Evolutionary conservation across 2,888 invertebrate species (phyloP), one percentile per base, ranked within the genome.

Genomic region (Torymus auratus): DNA sequence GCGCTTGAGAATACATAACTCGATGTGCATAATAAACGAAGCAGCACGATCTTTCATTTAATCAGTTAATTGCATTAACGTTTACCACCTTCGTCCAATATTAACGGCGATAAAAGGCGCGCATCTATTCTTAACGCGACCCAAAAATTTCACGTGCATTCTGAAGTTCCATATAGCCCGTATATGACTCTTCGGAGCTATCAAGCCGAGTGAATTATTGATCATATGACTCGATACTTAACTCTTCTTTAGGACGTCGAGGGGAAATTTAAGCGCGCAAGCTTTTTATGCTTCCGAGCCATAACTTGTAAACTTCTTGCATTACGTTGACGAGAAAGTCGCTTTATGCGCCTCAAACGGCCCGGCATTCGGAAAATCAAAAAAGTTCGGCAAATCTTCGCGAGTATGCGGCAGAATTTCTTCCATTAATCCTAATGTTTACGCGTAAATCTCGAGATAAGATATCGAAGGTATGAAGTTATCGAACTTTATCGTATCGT

Each of bases 221-320:
- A 65, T 52, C 17, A 64, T 56, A 14, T 65, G 58, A 58, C n/a
- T 62, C 53, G 55, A 74, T 74, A 50, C 56, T 65, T 58, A 73
- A 58, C 17, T 56, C 65, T 50, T 11, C 50, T 74, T 67, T 58
- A 50, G 58, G 50, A 67, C 50, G 20, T 55, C 20, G 58, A 53
- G 23, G 55, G 50, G 50, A 74, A 41, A 74, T 65, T 65, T 58
- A 74, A 67, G 14, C 17, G 56, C 65, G 23, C 62, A 74, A 56
- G 58, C 65, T 65, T 74, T 74, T 67, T 65, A 73, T 64, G 41
- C 73, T 64, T 20, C 23, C 11, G 5, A 10, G n/a, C 50, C 15
- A 74, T 74, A 64, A 74, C 65, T 74, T 65, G 50, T 17, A 74
- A 74, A 67, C 65, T 65, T 74, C 65, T 56, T 58, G 74, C 74